A percentile compares a stretch with the other conserved stretches of the same genome.
phyloP scores from a whole-genome alignment of 2,113 vertebrate species.

The Eulemur macaco region DNA sequence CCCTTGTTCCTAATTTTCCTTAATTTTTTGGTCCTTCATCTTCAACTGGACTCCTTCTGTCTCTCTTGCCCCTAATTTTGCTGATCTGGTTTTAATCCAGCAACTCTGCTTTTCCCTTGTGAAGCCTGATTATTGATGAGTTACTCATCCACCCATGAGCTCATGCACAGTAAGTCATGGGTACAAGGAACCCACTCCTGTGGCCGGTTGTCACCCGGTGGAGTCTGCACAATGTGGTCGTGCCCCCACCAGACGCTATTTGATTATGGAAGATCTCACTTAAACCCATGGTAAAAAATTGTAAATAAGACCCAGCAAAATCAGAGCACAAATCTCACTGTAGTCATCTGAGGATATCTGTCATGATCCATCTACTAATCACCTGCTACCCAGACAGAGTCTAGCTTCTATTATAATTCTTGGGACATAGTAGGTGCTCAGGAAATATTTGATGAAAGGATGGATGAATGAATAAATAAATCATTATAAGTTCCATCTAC shows the following conservation, averaged over 20 bases:
- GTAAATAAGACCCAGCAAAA: not conserved
- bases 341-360: not conserved
- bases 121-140: not conserved
- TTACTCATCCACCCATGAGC: not conserved
- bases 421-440: not conserved
- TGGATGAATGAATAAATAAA: not conserved
- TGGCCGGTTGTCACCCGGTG: too few relatives aligned
- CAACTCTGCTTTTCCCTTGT: not conserved
- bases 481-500: not conserved
- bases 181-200: not conserved
- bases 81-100: not conserved
- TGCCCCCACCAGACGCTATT: not conserved
- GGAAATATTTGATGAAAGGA: not conserved
- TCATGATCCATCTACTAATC: too few relatives aligned
- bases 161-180: not conserved
- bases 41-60: not conserved
- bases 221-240: too few relatives aligned
- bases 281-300: not conserved
- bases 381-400: not conserved
- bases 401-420: not conserved
- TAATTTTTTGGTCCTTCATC: not conserved
- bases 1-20: not conserved
- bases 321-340: not conserved
- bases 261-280: not conserved
- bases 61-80: not conserved